A percentile compares a stretch with the other conserved stretches of the same genome.
Evolutionary conservation across 2,797 vertebrate genomes (phyloP).

Genomic region (Chelidonichthys spinosus): DNA sequence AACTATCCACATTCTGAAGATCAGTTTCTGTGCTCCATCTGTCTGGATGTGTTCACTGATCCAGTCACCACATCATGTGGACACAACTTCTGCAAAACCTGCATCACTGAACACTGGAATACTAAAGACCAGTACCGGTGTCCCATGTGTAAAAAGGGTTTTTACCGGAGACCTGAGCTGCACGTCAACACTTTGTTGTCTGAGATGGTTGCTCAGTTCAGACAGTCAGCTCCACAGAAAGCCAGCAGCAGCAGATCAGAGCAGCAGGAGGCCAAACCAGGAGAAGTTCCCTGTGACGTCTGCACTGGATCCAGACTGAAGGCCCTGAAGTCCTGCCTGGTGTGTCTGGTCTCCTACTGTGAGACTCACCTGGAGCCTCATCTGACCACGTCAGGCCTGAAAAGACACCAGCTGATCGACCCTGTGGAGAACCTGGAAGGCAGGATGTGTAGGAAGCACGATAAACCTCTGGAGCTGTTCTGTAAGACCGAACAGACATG

Average conservation of each 20-base stretch:
- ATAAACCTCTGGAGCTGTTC: slow-evolving; percentile 33
- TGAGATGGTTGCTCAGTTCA: slow-evolving; percentile 24
- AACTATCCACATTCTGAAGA: background rate
- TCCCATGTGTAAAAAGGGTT: background rate
- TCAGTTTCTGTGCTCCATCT: slow-evolving; percentile 10
- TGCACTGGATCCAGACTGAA: slow-evolving; percentile 22
- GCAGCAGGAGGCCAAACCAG: background rate
- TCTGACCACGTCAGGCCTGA: background rate
- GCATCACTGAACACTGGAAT: slow-evolving; percentile 10
- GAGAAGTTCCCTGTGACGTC: slow-evolving; percentile 22
- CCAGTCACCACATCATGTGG: slow-evolving; percentile 17
- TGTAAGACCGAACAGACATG: slow-evolving; percentile 6
- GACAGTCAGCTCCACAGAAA: background rate
- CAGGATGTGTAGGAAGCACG: slow-evolving; percentile 12
- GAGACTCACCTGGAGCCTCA: slow-evolving; percentile 30
- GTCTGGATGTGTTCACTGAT: slow-evolving; percentile 20
- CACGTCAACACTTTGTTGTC: background rate
- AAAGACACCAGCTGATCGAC: slow-evolving; percentile 26
- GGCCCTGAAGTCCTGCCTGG: slow-evolving; percentile 35
- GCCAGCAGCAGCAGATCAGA: slow-evolving; percentile 14
- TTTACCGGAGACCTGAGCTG: background rate
- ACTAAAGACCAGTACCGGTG: background rate
- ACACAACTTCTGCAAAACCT: slow-evolving; percentile 35
- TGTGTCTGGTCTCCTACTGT: slow-evolving; percentile 26
- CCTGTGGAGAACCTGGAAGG: slow-evolving; percentile 17